phyloP scores from a whole-genome alignment of 2,797 vertebrate species.

The Peromyscus nudipes region DNA sequence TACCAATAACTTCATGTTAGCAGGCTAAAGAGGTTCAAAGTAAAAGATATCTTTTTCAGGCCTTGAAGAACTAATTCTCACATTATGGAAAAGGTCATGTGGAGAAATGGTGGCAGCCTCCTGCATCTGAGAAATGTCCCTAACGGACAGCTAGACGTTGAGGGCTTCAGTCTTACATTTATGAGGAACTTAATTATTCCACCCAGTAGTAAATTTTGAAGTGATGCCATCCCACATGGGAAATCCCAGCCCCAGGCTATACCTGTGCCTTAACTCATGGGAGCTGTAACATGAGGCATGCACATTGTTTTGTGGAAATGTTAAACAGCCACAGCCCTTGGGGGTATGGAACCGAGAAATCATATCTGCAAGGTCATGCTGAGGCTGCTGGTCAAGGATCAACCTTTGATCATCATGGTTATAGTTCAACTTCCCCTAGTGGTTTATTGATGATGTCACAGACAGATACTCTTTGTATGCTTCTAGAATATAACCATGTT shows the following conservation, averaged over 20 bases:
- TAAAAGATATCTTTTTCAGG: background rate
- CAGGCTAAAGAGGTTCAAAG: constrained; percentile 17
- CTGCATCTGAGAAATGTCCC: background rate
- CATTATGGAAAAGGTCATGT: background rate
- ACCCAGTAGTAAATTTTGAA: background rate
- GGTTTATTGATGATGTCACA: background rate
- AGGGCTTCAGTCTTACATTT: background rate
- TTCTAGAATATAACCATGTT: background rate
- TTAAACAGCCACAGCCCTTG: background rate
- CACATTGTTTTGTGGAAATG: background rate
- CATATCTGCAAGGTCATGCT: background rate
- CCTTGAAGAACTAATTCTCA: background rate
- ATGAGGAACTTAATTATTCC: background rate
- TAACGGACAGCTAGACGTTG: background rate
- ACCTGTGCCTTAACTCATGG: background rate
- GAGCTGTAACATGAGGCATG: background rate
- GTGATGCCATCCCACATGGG: background rate
- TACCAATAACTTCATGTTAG: background rate
- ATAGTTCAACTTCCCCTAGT: background rate
- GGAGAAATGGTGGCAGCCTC: background rate
- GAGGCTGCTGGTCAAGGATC: background rate
- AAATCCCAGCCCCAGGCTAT: background rate
- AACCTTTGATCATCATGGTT: background rate
- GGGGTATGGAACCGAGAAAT: background rate
- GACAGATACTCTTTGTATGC: background rate